Conservation (phyloP, 2,113 vertebrate species). For the Eupsittula cactorum region DNA sequence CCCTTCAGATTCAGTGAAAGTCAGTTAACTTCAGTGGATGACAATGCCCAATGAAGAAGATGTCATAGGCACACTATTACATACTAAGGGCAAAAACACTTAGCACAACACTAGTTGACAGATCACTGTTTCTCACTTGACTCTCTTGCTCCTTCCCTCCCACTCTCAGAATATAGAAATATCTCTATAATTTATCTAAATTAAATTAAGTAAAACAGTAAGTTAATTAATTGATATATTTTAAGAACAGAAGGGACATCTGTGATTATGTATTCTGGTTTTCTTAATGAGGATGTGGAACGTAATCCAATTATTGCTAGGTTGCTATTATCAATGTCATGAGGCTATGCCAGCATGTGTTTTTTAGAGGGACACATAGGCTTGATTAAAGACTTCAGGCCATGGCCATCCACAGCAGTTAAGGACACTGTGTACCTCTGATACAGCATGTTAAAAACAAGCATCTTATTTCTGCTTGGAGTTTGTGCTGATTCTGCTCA, state of each 20-base stretch:
- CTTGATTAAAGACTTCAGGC: neutral
- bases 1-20: neutral
- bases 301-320: neutral
- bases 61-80: neutral
- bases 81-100: neutral
- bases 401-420: neutral
- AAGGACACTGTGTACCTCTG: neutral
- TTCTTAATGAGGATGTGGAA: neutral
- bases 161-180: neutral
- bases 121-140: neutral
- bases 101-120: neutral
- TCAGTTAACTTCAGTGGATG: neutral
- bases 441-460: neutral
- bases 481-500: neutral
- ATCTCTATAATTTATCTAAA: neutral
- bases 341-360: accelerated
- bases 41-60: neutral
- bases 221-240: neutral
- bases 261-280: neutral
- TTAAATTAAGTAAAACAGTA: neutral
- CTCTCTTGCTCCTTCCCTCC: neutral
- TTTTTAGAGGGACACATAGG: neutral
- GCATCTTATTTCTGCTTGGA: neutral
- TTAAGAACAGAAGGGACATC: neutral
- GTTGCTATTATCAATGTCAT: neutral